A percentile compares a stretch with the other conserved stretches of the same genome.
These are phyloP conservation scores for Plebejus melissa DNA, from an alignment of 2,888 invertebrate genomes.

Conservation along the genomic window DNA sequence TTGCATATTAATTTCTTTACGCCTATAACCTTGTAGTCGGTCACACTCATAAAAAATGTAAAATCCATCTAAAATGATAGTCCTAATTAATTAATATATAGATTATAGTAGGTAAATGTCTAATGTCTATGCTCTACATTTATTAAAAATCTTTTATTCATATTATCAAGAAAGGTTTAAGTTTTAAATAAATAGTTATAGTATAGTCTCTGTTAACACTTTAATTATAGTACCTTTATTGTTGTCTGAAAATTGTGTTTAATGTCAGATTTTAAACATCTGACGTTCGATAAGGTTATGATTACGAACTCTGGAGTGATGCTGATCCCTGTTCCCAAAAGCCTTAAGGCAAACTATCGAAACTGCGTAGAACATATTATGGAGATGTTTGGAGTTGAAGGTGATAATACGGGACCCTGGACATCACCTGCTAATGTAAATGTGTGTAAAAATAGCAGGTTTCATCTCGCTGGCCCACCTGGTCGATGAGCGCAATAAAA, in stretches of 20 bases:
- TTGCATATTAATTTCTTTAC: slow-evolving; percentile 16
- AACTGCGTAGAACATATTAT: neutral
- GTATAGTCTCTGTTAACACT: no score
- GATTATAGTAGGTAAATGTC: neutral
- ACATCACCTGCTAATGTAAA: slow-evolving; percentile 24
- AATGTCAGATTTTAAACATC: neutral
- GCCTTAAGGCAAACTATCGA: neutral
- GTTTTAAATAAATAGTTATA: no score
- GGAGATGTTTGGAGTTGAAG: slow-evolving; percentile 8
- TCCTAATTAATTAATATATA: neutral
- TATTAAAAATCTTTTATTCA: neutral
- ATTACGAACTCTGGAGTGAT: neutral
- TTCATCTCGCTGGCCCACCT: slow-evolving; percentile 27
- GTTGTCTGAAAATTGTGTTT: neutral
- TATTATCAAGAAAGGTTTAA: no score
- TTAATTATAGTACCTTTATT: no score
- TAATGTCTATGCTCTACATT: neutral
- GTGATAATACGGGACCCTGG: slow-evolving; percentile 11
- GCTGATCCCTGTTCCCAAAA: neutral
- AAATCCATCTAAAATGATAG: neutral
- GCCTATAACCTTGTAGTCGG: slow-evolving; percentile 3
- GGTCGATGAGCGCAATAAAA: slow-evolving; percentile 12
- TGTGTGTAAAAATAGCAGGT: slow-evolving; percentile 26
- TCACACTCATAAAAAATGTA: neutral
- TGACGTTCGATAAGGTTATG: neutral